A percentile compares a stretch with the other conserved stretches of the same genome.
phyloP scores from a whole-genome alignment of 2,113 vertebrate genomes.

The Notiomystis cincta region DNA sequence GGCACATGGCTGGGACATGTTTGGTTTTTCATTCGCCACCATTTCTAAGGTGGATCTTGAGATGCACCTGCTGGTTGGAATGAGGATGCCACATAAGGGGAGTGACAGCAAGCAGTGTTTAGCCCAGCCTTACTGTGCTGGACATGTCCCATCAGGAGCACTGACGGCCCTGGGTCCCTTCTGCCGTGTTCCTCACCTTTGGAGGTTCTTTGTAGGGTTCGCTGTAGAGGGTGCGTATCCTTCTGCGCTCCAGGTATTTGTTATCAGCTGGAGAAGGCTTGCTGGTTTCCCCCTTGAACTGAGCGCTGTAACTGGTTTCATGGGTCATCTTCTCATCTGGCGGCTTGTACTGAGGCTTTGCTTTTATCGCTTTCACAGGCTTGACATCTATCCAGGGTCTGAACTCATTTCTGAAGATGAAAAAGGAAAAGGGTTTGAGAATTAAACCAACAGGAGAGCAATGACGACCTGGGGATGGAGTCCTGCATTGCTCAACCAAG shows the following conservation, averaged over 20 bases:
- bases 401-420: constrained; percentile 85
- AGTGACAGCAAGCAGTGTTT: background rate
- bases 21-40: background rate
- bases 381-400: constrained; percentile 89
- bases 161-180: background rate
- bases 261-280: constrained; percentile 77
- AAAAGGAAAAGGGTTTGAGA: background rate
- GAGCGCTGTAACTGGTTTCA: constrained; percentile 93
- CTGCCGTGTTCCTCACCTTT: constrained; percentile 74
- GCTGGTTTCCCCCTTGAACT: constrained; percentile 85
- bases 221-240: constrained; percentile 94
- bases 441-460: background rate
- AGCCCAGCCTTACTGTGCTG: background rate
- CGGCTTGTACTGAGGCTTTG: constrained; percentile 87
- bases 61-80: background rate
- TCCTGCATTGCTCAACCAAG: background rate
- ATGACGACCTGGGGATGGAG: background rate
- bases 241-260: constrained; percentile 86
- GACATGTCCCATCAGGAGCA: background rate
- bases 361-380: constrained; percentile 85
- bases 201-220: constrained; percentile 85
- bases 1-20: rapidly evolving
- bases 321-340: constrained; percentile 84
- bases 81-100: background rate
- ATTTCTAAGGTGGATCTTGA: background rate